Conservation (phyloP, 2,113 vertebrate species). For the Cyanoderma ruficeps region DNA sequence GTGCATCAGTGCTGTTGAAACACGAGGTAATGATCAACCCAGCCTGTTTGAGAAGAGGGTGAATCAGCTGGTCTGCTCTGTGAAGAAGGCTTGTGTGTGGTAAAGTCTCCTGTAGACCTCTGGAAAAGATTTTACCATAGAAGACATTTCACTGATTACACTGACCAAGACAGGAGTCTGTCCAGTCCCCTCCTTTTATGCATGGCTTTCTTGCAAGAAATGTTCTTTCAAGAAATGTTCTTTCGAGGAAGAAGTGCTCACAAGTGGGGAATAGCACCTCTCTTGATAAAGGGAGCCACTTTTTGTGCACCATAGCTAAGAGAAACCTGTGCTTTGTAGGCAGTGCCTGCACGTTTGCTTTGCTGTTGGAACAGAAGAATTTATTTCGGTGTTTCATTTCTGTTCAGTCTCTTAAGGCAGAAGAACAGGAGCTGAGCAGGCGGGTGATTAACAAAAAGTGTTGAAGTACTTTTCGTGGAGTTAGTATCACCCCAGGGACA, state of each 20-base stretch:
- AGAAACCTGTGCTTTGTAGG: neutral
- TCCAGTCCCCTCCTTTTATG: neutral
- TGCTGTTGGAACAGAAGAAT: neutral
- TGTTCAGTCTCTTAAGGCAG: neutral
- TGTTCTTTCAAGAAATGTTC: too few relatives aligned
- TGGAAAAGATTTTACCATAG: neutral
- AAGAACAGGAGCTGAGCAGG: neutral
- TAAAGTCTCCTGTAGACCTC: neutral
- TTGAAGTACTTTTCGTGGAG: neutral
- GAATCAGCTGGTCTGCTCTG: neutral
- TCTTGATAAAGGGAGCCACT: neutral
- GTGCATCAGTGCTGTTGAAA: conserved; percentile 90
- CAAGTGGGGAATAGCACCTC: neutral
- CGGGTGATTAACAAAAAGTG: neutral
- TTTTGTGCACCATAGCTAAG: neutral
- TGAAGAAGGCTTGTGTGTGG: neutral
- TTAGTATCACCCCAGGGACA: neutral
- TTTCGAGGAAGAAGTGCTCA: neutral
- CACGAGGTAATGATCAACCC: conserved; percentile 82
- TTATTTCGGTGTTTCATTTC: neutral
- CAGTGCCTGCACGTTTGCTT: neutral
- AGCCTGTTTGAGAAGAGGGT: neutral
- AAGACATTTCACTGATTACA: neutral
- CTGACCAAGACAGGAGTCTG: neutral
- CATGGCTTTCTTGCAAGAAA: neutral